Evolutionary conservation across 2,113 vertebrate species (phyloP).

Genomic region (Phoxinus phoxinus): DNA sequence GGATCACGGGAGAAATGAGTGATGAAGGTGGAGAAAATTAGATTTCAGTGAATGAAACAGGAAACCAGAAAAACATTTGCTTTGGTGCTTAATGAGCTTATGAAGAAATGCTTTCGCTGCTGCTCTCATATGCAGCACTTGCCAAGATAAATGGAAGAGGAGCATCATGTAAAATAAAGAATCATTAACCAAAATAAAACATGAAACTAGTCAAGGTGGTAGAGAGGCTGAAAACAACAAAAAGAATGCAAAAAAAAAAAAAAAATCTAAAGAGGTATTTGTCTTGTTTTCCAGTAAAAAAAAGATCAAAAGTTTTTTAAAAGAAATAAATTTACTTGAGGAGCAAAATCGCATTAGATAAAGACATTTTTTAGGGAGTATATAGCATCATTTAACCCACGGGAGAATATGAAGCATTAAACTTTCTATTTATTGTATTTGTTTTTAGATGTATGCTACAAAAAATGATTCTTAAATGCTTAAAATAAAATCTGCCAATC

Average conservation of each 20-base stretch:
- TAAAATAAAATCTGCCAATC: neutral
- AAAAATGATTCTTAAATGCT: neutral
- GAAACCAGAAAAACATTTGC: conserved; percentile 23
- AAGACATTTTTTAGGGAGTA: neutral
- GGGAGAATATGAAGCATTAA: neutral
- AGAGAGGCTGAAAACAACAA: neutral
- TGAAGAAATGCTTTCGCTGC: conserved; percentile 17
- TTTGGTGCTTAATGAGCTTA: conserved; percentile 30
- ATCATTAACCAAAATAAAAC: conserved; percentile 3
- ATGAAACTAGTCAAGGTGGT: neutral
- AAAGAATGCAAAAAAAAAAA: neutral
- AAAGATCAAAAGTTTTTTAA: neutral
- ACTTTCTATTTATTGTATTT: neutral
- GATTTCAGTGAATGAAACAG: conserved; percentile 15
- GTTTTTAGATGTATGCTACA: neutral
- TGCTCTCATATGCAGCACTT: conserved; percentile 8
- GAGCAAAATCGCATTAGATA: neutral
- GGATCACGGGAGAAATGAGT: conserved; percentile 45
- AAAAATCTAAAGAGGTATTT: neutral
- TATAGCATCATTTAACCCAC: neutral
- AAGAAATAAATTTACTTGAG: neutral
- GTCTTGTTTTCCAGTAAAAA: neutral
- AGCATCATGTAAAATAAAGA: neutral
- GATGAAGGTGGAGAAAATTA: conserved; percentile 50
- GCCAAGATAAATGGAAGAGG: neutral